Conservation (phyloP, 2,888 invertebrate species). For the Campaea margaritaria region DNA sequence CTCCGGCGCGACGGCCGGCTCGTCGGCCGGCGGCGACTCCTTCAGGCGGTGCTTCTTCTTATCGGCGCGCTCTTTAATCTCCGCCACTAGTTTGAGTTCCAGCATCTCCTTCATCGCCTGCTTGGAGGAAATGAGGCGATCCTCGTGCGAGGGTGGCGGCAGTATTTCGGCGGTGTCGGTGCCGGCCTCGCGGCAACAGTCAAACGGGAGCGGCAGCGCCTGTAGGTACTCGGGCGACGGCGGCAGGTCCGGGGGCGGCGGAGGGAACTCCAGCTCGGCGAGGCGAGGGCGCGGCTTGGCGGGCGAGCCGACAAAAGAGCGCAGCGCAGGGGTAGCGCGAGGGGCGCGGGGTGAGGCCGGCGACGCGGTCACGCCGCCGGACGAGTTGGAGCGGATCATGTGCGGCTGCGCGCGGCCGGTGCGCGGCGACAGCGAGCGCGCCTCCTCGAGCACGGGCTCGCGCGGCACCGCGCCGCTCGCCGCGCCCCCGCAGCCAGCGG, state of each 20-base stretch:
- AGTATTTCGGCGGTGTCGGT: slow-evolving; percentile 68
- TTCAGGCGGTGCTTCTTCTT: slow-evolving; percentile 85
- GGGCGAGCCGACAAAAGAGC: slow-evolving; percentile 88
- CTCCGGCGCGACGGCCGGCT: slow-evolving; percentile 62
- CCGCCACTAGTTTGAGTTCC: slow-evolving; percentile 91
- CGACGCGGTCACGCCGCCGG: slow-evolving; percentile 90
- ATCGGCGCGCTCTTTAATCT: slow-evolving; percentile 92
- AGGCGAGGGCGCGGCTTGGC: slow-evolving; percentile 90
- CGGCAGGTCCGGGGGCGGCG: slow-evolving; percentile 92
- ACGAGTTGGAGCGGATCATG: slow-evolving; percentile 96
- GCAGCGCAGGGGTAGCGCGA: slow-evolving; percentile 67
- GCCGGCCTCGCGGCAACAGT: slow-evolving; percentile 82
- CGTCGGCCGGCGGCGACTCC: slow-evolving; percentile 75
- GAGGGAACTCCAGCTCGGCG: slow-evolving; percentile 94
- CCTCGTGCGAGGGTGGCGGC: slow-evolving; percentile 75
- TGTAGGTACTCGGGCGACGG: slow-evolving; percentile 90
- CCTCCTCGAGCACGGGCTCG: slow-evolving; percentile 67
- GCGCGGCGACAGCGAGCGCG: slow-evolving; percentile 87
- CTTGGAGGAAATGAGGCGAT: slow-evolving; percentile 79
- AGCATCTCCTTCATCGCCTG: slow-evolving; percentile 92
- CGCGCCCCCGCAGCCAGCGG: slow-evolving; percentile 77
- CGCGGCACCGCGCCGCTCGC: slow-evolving; percentile 17
- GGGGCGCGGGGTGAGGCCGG: slow-evolving; percentile 75
- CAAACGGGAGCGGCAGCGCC: slow-evolving; percentile 66
- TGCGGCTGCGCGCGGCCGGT: slow-evolving; percentile 89